Percentiles rank a stretch among this genome's conserved stretches.
These are phyloP conservation scores for Acanthosepion lycidas DNA, from an alignment of 2,888 invertebrate species.

Conservation along the genomic window DNA sequence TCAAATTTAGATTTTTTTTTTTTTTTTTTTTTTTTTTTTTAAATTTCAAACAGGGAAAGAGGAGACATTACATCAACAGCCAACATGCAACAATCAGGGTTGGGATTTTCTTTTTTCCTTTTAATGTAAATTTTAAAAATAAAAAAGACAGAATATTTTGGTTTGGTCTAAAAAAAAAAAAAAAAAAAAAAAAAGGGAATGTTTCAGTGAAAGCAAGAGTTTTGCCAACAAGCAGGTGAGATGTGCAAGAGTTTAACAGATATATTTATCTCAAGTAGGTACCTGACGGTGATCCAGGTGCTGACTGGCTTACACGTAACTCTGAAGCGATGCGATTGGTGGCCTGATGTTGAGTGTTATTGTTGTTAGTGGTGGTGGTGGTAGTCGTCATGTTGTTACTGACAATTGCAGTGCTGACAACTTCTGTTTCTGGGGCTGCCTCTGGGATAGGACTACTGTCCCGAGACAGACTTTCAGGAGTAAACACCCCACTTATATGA, in stretches of 20 bases:
- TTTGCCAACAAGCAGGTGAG: neutral
- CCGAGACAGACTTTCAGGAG: slow-evolving; percentile 88
- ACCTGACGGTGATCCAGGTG: slow-evolving; percentile 79
- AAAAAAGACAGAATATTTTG: neutral
- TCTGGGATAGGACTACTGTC: slow-evolving; percentile 91
- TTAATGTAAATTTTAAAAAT: neutral
- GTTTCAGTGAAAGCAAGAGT: neutral
- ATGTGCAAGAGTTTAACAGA: neutral
- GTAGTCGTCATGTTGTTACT: neutral
- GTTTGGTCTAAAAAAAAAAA: neutral
- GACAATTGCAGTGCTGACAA: slow-evolving; percentile 47
- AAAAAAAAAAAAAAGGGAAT: neutral
- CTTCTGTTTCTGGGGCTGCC: slow-evolving; percentile 56
- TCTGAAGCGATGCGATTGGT: slow-evolving; percentile 59
- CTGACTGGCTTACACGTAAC: slow-evolving; percentile 78
- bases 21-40: neutral
- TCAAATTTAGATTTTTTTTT: neutral
- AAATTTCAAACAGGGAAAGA: neutral
- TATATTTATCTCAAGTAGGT: slow-evolving; percentile 15
- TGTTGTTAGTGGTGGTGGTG: slow-evolving; percentile 24
- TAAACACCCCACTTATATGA: slow-evolving; percentile 89
- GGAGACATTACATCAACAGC: slow-evolving; percentile 24
- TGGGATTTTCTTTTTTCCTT: neutral
- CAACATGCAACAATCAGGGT: neutral
- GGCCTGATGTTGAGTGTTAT: slow-evolving; percentile 38